A percentile compares a stretch with the other conserved stretches of the same genome.
Evolutionary conservation across 2,113 vertebrate genomes (phyloP).

Genomic region (Oreochromis tanganicae): DNA sequence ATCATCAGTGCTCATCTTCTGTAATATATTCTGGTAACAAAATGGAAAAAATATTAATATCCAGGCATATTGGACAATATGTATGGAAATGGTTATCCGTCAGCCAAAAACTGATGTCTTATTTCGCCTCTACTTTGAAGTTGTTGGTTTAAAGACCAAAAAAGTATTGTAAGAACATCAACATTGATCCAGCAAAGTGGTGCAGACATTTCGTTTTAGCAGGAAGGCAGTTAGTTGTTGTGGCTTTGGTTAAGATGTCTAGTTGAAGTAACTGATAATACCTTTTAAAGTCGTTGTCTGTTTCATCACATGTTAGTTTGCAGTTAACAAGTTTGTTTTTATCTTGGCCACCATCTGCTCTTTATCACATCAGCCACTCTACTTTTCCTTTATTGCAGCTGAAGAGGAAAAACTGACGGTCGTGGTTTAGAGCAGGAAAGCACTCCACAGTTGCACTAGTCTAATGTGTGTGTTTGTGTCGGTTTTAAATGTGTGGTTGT

Average conservation of each 20-base stretch:
- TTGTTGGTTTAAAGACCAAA: not conserved
- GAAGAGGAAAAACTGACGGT: not conserved
- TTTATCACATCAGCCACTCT: not conserved
- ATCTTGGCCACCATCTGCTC: not conserved
- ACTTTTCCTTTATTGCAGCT: not conserved
- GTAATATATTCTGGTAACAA: not conserved
- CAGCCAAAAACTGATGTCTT: accelerated
- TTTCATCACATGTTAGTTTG: not conserved
- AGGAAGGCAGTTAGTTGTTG: not conserved
- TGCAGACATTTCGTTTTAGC: not conserved
- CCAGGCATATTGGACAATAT: not conserved
- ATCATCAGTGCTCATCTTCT: not conserved
- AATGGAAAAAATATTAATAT: not conserved
- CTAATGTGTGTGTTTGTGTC: not conserved
- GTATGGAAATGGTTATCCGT: not conserved
- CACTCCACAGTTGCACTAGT: not conserved
- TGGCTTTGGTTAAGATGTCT: not conserved
- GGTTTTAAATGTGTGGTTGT: not conserved
- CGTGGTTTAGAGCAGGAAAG: not conserved
- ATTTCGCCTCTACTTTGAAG: not conserved
- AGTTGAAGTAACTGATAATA: not conserved
- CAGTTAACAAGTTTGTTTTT: not conserved
- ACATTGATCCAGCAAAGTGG: not conserved
- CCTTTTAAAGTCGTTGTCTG: not conserved
- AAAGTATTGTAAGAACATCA: not conserved